Conservation (phyloP, 2,113 vertebrate species). For the Merops nubicus region DNA sequence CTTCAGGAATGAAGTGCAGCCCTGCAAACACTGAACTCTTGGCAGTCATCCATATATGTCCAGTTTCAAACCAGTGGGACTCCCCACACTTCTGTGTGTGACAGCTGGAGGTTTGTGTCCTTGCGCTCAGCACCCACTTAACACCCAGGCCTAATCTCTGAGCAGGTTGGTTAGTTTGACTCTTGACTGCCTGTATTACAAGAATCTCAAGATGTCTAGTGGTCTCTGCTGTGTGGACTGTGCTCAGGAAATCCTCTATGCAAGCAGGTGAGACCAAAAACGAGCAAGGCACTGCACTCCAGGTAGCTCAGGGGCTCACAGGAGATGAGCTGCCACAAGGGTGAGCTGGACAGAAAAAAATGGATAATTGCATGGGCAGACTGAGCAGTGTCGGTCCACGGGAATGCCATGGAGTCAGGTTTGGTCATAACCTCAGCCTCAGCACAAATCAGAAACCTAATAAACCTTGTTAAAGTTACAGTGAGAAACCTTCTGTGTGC, state of each 20-base stretch:
- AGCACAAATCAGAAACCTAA: slow-evolving; percentile 9
- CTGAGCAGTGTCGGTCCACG: not conserved
- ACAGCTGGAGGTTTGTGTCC: too few species aligned
- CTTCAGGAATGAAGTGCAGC: not conserved
- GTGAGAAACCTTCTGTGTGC: not conserved
- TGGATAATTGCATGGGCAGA: not conserved
- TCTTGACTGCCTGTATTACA: not conserved
- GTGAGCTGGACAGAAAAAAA: not conserved
- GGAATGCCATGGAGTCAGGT: not conserved
- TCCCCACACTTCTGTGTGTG: too few species aligned
- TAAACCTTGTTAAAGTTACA: not conserved
- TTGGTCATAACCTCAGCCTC: not conserved
- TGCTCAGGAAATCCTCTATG: not conserved
- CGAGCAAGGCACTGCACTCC: not conserved
- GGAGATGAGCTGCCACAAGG: not conserved
- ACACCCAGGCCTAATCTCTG: not conserved
- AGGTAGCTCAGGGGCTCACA: not conserved
- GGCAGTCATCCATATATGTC: rapidly evolving
- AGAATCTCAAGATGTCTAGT: rapidly evolving
- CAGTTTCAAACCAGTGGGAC: not conserved
- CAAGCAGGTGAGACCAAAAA: not conserved
- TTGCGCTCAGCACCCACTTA: not conserved
- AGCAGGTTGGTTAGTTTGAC: not conserved
- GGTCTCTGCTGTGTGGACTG: rapidly evolving
- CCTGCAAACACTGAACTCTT: not conserved